Evolutionary conservation across 2,888 invertebrate genomes (phyloP).

Genomic region (Nephrotoma appendiculata): DNA sequence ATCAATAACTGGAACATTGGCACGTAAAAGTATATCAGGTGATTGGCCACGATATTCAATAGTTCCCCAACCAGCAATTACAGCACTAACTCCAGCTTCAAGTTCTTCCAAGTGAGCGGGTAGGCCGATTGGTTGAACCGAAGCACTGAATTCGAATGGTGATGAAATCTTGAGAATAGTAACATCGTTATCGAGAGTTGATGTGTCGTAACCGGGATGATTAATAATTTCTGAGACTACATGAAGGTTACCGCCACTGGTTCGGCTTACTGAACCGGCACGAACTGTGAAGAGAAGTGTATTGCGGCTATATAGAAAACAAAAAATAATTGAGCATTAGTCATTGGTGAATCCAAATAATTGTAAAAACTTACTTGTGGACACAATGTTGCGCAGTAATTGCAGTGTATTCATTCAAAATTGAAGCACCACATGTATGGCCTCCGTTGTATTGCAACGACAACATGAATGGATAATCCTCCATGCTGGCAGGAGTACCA

Average conservation of each 20-base stretch:
- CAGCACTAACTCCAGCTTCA: neutral
- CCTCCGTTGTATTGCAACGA: slow-evolving; percentile 11
- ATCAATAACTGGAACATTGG: neutral
- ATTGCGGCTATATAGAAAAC: neutral
- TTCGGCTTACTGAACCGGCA: neutral
- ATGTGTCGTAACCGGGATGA: neutral
- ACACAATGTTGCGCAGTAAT: slow-evolving; percentile 16
- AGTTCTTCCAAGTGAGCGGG: neutral
- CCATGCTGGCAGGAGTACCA: slow-evolving; percentile 16
- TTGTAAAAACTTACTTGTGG: neutral
- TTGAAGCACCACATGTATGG: slow-evolving; percentile 11
- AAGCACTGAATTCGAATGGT: neutral
- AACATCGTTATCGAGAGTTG: neutral
- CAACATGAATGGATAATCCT: slow-evolving; percentile 19
- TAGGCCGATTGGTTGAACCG: neutral
- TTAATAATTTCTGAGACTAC: neutral
- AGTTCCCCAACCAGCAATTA: neutral
- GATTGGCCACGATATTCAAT: neutral
- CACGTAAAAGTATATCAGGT: neutral
- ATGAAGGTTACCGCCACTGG: neutral
- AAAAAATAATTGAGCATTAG: neutral
- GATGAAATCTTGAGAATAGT: neutral
- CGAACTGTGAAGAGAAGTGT: neutral
- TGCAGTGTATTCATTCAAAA: slow-evolving; percentile 15
- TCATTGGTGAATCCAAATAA: neutral